Conservation (phyloP, 2,113 vertebrate species). For the Mystacornis crossleyi region DNA sequence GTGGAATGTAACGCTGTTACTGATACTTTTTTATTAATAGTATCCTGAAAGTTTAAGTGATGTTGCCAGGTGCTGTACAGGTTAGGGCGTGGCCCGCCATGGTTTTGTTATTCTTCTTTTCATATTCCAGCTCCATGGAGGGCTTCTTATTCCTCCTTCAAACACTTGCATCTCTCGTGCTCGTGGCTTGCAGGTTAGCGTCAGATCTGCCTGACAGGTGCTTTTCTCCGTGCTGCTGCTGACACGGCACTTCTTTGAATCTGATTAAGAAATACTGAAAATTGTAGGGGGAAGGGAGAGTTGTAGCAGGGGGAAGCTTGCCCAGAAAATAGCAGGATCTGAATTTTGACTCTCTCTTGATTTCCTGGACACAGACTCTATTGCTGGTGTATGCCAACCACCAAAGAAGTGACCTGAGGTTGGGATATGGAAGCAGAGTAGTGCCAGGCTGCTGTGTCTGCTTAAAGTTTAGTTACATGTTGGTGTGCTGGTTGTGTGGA, state of each 20-base stretch:
- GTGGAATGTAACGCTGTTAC: not conserved
- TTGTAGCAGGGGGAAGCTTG: not conserved
- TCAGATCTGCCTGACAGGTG: not conserved
- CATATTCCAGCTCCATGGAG: not conserved
- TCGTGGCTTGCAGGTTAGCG: not conserved
- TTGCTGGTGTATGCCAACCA: not conserved
- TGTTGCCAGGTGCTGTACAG: not conserved
- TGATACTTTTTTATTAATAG: not conserved
- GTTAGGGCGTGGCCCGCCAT: not conserved
- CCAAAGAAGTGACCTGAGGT: not conserved
- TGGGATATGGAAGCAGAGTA: not conserved
- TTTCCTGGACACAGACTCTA: not conserved
- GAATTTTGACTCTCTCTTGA: not conserved
- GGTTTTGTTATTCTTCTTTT: not conserved
- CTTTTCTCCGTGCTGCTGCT: not conserved
- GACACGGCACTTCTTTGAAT: not conserved
- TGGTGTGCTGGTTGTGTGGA: not conserved
- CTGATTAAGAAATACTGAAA: not conserved
- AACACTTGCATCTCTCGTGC: rapidly evolving
- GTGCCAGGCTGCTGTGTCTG: not conserved
- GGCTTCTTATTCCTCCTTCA: not conserved
- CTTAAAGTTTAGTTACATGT: not conserved
- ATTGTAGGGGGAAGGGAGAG: not conserved
- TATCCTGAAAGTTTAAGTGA: not conserved
- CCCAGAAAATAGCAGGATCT: not conserved